phyloP scores from a whole-genome alignment of 2,113 vertebrate species.

The Mirounga angustirostris region DNA sequence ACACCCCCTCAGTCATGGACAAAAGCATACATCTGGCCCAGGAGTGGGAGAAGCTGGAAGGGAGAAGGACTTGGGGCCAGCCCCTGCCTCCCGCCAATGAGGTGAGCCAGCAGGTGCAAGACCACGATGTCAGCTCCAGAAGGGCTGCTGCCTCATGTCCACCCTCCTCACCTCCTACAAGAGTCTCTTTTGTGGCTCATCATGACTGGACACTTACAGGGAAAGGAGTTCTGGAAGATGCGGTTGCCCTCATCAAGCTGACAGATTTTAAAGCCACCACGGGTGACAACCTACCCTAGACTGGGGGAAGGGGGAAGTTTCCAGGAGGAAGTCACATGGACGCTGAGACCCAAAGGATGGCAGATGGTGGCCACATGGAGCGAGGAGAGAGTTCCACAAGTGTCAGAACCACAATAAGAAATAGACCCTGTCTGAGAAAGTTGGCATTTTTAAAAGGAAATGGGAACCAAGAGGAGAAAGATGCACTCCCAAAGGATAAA shows the following conservation, averaged over 20 bases:
- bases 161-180: not conserved
- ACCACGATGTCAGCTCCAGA: not conserved
- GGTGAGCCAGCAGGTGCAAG: not conserved
- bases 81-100: not conserved
- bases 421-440: not conserved
- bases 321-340: not conserved
- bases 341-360: not conserved
- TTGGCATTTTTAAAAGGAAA: slow-evolving; percentile 31
- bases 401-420: not conserved
- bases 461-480: not conserved
- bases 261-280: not conserved
- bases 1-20: not conserved
- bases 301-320: too few relatives aligned
- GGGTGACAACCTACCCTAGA: not conserved
- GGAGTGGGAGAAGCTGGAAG: not conserved
- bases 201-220: not conserved
- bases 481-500: not conserved
- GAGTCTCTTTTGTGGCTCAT: not conserved
- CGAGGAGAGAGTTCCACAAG: not conserved
- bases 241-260: not conserved
- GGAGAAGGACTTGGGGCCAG: accelerated
- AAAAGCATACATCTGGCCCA: not conserved
- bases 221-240: not conserved
- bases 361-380: not conserved
- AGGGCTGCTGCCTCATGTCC: too few relatives aligned